Conservation (phyloP, 2,888 invertebrate genomes). For the Dermolepida albohirtum region DNA sequence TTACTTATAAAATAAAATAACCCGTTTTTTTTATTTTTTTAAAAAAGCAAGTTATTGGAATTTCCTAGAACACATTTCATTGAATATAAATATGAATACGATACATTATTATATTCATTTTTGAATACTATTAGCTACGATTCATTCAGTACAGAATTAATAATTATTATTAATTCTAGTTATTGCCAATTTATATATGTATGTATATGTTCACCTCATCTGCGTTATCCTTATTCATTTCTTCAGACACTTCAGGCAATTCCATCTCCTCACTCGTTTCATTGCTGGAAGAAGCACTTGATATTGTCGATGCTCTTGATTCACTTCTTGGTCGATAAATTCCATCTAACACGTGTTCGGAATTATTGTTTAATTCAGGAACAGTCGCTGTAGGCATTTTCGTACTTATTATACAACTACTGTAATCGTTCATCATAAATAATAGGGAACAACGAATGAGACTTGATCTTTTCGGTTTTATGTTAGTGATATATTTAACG, state of each 20-base stretch:
- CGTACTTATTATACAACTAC: constrained; percentile 21
- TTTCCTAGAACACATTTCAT: no score
- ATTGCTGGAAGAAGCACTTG: constrained; percentile 54
- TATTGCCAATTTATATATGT: no score
- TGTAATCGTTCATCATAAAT: constrained; percentile 23
- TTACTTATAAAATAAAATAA: no score
- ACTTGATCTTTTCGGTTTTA: no score
- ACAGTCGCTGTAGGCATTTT: constrained; percentile 42
- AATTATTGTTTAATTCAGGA: constrained; percentile 49
- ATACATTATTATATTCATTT: no score
- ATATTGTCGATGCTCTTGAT: constrained; percentile 52
- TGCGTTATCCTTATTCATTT: constrained; percentile 9
- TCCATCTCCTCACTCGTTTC: constrained; percentile 55
- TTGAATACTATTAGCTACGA: no score
- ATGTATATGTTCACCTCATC: constrained; percentile 24
- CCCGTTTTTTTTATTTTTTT: no score
- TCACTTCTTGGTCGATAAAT: constrained; percentile 45
- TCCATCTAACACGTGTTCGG: constrained; percentile 35
- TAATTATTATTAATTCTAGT: no score
- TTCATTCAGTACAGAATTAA: no score
- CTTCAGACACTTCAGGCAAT: constrained; percentile 29
- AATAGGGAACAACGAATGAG: background rate
- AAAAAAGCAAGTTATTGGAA: no score
- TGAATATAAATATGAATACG: no score
- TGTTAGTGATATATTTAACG: background rate